Evolutionary conservation across 2,888 invertebrate genomes (phyloP).

Genomic region (Achlya flavicornis): DNA sequence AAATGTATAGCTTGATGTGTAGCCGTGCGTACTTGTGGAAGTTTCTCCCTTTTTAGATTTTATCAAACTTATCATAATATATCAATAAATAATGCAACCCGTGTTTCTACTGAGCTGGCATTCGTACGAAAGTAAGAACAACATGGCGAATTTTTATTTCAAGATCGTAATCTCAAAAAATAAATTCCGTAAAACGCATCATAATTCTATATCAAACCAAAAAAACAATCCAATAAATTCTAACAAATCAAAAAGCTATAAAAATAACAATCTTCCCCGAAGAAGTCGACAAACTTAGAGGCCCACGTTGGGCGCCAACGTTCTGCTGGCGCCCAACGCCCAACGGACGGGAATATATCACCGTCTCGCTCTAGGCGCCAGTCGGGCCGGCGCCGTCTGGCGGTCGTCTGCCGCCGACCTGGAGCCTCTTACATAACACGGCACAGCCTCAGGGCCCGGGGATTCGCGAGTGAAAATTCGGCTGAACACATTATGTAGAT

Average conservation of each 20-base stretch:
- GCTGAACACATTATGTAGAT: constrained; percentile 6
- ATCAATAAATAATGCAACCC: no score
- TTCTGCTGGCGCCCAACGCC: constrained; percentile 29
- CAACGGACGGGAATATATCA: constrained; percentile 34
- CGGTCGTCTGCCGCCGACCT: constrained; percentile 62
- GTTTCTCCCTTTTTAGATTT: no score
- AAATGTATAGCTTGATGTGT: no score
- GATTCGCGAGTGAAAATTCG: constrained; percentile 10
- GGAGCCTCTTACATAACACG: constrained; percentile 75
- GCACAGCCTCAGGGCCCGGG: constrained; percentile 26
- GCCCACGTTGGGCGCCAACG: constrained; percentile 64
- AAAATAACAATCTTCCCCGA: constrained; percentile 35
- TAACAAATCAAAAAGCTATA: constrained; percentile 62
- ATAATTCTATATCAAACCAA: constrained; percentile 13
- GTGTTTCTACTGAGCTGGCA: no score
- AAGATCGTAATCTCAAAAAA: constrained; percentile 23
- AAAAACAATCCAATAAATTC: constrained; percentile 58
- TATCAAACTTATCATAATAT: no score
- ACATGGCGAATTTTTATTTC: no score
- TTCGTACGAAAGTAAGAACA: no score
- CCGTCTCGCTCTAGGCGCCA: constrained; percentile 74
- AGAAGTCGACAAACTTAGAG: constrained; percentile 25
- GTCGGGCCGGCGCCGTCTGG: constrained; percentile 81
- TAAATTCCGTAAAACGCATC: constrained; percentile 15
- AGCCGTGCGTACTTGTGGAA: no score